A percentile compares a stretch with the other conserved stretches of the same genome.
Conservation (phyloP, 2,888 invertebrate species). For the Andrena bicolor region DNA sequence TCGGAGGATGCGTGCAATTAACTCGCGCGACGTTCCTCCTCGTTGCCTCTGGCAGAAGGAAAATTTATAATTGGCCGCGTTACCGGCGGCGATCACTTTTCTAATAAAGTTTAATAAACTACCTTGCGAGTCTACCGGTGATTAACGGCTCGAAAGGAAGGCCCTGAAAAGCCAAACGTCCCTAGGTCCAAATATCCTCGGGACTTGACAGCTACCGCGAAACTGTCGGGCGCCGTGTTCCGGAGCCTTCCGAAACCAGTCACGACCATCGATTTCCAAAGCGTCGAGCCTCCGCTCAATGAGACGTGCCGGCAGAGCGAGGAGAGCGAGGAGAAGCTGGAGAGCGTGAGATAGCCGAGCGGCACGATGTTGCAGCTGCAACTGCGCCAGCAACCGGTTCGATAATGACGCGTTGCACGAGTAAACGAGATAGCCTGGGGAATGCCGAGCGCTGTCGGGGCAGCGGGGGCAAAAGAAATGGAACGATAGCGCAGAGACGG, state of each 20-base stretch:
- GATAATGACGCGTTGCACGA: slow-evolving; percentile 72
- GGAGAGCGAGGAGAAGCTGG: slow-evolving; percentile 29
- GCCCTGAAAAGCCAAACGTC: too few relatives aligned
- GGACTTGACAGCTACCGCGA: background rate
- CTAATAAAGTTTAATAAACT: too few relatives aligned
- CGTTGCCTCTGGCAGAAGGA: background rate
- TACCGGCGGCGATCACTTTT: background rate
- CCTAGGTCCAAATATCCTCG: background rate
- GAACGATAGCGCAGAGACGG: slow-evolving; percentile 25
- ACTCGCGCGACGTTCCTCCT: slow-evolving; percentile 16
- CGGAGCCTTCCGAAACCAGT: slow-evolving; percentile 26
- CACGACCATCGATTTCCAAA: slow-evolving; percentile 59
- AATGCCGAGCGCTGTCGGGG: slow-evolving; percentile 12
- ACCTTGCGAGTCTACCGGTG: too few relatives aligned
- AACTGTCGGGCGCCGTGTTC: slow-evolving; percentile 1
- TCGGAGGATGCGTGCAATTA: slow-evolving; percentile 16
- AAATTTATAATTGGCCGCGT: slow-evolving; percentile 3
- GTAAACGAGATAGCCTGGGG: slow-evolving; percentile 64
- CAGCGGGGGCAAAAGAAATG: slow-evolving; percentile 24
- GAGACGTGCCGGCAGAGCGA: slow-evolving; percentile 56
- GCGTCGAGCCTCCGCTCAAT: slow-evolving; percentile 66
- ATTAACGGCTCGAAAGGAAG: too few relatives aligned
- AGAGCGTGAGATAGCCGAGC: slow-evolving; percentile 66
- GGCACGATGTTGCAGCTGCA: slow-evolving; percentile 67
- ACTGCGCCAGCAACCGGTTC: slow-evolving; percentile 74